A percentile compares a stretch with the other conserved stretches of the same genome.
These are phyloP conservation scores for Psilopsiagon aymara DNA, from an alignment of 2,113 vertebrate genomes.

Conservation along the genomic window DNA sequence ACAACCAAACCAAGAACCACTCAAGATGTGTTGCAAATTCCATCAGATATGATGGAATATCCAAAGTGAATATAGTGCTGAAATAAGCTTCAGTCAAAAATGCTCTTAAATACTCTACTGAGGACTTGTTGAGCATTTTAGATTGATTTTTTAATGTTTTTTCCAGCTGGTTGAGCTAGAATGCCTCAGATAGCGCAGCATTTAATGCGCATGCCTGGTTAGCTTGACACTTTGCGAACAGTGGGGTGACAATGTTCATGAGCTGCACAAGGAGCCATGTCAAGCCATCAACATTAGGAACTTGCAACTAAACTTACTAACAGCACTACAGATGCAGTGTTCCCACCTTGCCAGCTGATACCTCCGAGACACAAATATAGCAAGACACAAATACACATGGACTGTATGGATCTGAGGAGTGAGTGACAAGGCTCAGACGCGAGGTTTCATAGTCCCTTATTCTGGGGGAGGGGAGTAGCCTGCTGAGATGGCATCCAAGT, in stretches of 20 bases:
- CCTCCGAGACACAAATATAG: neutral
- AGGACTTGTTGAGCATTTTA: neutral
- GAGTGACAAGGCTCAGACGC: fast-evolving
- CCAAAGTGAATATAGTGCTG: neutral
- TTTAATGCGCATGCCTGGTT: neutral
- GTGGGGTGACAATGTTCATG: neutral
- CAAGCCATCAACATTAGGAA: neutral
- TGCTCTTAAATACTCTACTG: neutral
- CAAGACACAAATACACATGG: neutral
- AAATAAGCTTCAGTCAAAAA: neutral
- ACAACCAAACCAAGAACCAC: neutral
- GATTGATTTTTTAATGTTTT: neutral
- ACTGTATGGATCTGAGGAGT: neutral
- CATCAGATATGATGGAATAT: neutral
- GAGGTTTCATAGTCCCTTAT: fast-evolving
- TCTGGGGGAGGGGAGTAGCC: neutral
- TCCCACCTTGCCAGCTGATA: neutral
- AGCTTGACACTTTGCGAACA: neutral
- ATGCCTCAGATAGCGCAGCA: neutral
- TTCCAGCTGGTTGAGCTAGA: neutral
- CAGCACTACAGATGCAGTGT: neutral
- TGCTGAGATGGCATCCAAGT: neutral
- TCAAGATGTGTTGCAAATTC: neutral
- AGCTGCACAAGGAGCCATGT: neutral
- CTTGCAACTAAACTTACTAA: neutral